Conservation (phyloP, 2,888 invertebrate species). For the Habroteleia sp. region DNA sequence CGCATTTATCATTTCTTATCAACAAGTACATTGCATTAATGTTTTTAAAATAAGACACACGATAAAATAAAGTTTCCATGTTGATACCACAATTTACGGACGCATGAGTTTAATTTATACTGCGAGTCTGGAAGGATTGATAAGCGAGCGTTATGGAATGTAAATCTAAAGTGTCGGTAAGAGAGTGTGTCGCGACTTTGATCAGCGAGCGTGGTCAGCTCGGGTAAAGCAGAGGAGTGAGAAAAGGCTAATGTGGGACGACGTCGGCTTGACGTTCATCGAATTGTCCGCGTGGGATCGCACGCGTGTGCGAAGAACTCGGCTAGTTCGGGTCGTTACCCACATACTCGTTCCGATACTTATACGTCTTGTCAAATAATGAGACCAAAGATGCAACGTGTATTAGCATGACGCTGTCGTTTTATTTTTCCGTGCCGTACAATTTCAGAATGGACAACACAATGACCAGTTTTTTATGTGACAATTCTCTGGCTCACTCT, state of each 20-base stretch:
- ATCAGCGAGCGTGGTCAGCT: slow-evolving; percentile 68
- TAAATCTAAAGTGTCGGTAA: slow-evolving; percentile 60
- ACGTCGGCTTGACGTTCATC: slow-evolving; percentile 62
- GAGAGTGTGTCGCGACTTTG: slow-evolving; percentile 65
- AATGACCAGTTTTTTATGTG: slow-evolving; percentile 32
- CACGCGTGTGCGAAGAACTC: slow-evolving; percentile 67
- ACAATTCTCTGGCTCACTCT: slow-evolving; percentile 28
- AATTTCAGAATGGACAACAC: slow-evolving; percentile 18
- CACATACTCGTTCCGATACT: slow-evolving; percentile 69
- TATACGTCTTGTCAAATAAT: slow-evolving; percentile 41
- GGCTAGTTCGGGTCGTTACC: slow-evolving; percentile 72
- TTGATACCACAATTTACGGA: slow-evolving; percentile 44
- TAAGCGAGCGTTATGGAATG: slow-evolving; percentile 60
- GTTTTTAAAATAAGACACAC: slow-evolving; percentile 28
- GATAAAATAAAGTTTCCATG: slow-evolving; percentile 48
- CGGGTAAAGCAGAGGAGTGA: slow-evolving; percentile 70
- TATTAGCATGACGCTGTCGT: slow-evolving; percentile 29
- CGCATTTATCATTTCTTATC: slow-evolving; percentile 42
- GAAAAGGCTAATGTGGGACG: slow-evolving; percentile 71
- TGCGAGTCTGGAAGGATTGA: slow-evolving; percentile 39
- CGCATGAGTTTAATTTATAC: slow-evolving; percentile 46
- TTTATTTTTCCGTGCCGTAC: slow-evolving; percentile 16
- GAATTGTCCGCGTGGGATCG: slow-evolving; percentile 74
- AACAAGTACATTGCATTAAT: slow-evolving; percentile 35
- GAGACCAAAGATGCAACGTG: slow-evolving; percentile 34